A percentile compares a stretch with the other conserved stretches of the same genome.
Evolutionary conservation across 2,797 vertebrate genomes (phyloP).

Genomic region (Borostomias antarcticus): DNA sequence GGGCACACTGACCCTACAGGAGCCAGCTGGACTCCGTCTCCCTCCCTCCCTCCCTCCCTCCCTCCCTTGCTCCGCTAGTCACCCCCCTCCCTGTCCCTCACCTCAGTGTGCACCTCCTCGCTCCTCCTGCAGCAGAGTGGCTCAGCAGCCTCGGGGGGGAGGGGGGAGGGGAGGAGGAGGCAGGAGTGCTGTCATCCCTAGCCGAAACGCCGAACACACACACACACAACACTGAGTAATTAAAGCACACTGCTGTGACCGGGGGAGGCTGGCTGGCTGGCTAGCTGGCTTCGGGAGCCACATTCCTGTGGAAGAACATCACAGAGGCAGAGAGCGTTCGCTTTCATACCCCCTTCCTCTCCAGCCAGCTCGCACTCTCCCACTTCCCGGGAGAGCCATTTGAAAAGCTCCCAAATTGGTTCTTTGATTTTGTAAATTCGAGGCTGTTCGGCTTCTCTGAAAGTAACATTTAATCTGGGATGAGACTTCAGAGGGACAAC

Average conservation of each 20-base stretch:
- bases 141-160: not conserved
- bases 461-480: conserved; percentile 50
- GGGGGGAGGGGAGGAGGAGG: not conserved
- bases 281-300: no score
- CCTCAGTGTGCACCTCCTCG: not conserved
- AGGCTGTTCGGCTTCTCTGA: conserved; percentile 48
- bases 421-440: conserved; percentile 39
- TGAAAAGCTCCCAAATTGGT: conserved; percentile 37
- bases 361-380: conserved; percentile 5
- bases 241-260: no score
- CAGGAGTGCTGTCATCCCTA: no score
- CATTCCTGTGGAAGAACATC: not conserved
- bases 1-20: conserved; percentile 8
- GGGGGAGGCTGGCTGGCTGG: no score
- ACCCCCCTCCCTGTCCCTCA: not conserved
- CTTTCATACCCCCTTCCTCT: not conserved
- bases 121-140: not conserved
- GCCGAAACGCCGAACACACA: no score
- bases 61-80: not conserved
- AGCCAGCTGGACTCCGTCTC: not conserved
- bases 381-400: conserved; percentile 28
- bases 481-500: conserved; percentile 44
- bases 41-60: not conserved
- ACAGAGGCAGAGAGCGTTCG: not conserved
- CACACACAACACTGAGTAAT: no score